Evolutionary conservation across 2,113 vertebrate species (phyloP), one percentile per base, ranked within the genome.

Genomic region (Aptenodytes patagonicus): DNA sequence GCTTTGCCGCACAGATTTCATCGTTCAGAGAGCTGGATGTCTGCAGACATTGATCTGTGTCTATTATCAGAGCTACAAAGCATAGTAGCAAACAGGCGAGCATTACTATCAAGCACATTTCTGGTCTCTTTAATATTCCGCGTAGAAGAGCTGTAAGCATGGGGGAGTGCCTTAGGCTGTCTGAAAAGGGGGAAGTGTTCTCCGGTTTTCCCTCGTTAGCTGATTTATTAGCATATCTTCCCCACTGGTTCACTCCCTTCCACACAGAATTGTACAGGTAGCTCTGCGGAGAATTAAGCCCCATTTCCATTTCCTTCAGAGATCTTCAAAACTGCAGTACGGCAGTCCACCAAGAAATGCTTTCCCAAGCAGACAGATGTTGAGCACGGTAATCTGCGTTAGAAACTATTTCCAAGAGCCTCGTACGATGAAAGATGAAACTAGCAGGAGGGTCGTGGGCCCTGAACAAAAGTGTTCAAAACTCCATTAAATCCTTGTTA

Each of bases 391-490:
- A 62, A 66, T 62, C 29, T 44, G 51, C 5, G 2, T 69, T 79
- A 73, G 91, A 95, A 89, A 88, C 66, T 51, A 29, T 81, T 94
- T 95, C 91, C 84, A 64, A 84, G 68, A 88, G 75, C 78, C 66
- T 72, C 26, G n/a, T 34, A 68, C 13, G 10, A 58, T 90, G 62
- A 83, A 97, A 93, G 66, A 94, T 38, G 42, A 93, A 97, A 93
- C 58, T 73, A 28, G 42, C 31, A 1, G 87, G 89, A 87, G 87
- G 73, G 29, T 62, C 77, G 32, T 16, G 2, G 51, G 71, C 18
- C 87, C 60, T 78, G 87, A 94, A 96, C 55, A 78, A 93, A 94
- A 90, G 24, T 83, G 75, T 72, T 94, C 82, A 76, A 91, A 97
- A 93, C 47, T 55, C 89, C 68, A 66, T 95, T 96, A 94, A 83